Evolutionary conservation across 64 coral and sea anemone genomes (phyloP).

Genomic region (Anthopleura sola): DNA sequence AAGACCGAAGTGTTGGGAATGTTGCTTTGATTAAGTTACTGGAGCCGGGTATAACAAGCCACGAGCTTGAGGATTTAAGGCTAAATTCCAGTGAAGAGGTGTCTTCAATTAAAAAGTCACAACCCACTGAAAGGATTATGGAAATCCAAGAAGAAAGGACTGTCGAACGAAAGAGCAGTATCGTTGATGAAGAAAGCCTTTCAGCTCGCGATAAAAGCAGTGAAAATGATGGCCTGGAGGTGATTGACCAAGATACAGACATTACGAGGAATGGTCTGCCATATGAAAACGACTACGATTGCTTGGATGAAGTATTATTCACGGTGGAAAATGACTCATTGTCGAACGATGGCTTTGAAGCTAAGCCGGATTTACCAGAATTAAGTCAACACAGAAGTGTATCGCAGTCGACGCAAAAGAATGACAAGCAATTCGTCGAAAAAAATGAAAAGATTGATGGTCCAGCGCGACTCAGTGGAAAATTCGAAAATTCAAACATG

Average conservation of each 20-base stretch:
- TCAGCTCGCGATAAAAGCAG: not conserved
- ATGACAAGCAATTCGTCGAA: not conserved
- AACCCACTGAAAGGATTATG: not conserved
- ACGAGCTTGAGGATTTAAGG: not conserved
- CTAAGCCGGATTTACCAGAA: not conserved
- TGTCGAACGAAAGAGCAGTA: not conserved
- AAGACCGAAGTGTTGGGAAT: not conserved
- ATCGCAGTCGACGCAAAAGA: not conserved
- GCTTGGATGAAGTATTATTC: not conserved
- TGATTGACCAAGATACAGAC: not conserved
- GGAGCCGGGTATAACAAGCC: not conserved
- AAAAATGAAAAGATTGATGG: not conserved
- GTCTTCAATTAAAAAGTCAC: not conserved
- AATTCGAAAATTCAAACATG: not conserved
- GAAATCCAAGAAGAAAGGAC: not conserved
- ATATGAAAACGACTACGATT: constrained; percentile 10
- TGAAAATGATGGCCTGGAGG: not conserved
- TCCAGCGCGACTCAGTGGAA: not conserved
- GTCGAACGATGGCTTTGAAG: not conserved
- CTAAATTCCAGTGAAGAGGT: not conserved
- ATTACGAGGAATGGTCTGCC: not conserved
- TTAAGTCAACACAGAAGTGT: not conserved
- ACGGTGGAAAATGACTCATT: not conserved
- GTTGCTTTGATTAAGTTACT: not conserved
- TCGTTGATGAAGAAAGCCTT: not conserved